phyloP scores from a whole-genome alignment of 2,797 vertebrate genomes.

The Ctenochaetus hawaiiensis region DNA sequence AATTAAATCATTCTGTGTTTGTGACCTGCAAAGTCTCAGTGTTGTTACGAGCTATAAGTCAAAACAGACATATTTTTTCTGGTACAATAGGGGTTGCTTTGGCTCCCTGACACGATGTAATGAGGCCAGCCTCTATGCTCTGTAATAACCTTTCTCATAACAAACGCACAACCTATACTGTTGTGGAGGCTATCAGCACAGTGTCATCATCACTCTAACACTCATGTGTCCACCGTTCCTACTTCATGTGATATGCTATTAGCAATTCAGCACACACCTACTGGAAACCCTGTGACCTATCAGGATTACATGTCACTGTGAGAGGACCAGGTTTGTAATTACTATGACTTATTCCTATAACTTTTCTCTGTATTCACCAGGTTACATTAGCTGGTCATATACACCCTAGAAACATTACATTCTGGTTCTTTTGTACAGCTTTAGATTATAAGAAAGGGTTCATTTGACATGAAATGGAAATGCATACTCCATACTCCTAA shows the following conservation, averaged over 20 bases:
- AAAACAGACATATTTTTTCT: conserved; percentile 14
- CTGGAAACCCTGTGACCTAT: conserved; percentile 44
- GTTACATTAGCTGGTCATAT: neutral
- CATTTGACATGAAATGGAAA: neutral
- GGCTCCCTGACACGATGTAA: conserved; percentile 40
- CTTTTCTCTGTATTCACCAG: conserved; percentile 15
- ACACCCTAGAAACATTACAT: neutral
- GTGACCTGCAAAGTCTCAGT: conserved; percentile 33
- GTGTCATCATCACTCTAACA: conserved; percentile 66
- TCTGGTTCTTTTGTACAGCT: neutral
- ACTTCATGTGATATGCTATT: conserved; percentile 68
- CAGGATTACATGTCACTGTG: conserved; percentile 56
- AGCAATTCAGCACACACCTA: conserved; percentile 52
- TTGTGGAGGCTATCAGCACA: conserved; percentile 55
- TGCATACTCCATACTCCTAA: neutral
- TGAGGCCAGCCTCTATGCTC: conserved; percentile 26
- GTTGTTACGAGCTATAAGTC: conserved; percentile 35
- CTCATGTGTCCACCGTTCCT: conserved; percentile 49
- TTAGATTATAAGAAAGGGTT: neutral
- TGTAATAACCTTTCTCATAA: conserved; percentile 36
- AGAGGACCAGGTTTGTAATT: conserved; percentile 35
- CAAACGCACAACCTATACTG: conserved; percentile 47
- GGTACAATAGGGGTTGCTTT: conserved; percentile 13
- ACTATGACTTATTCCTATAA: conserved; percentile 43
- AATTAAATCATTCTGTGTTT: conserved; percentile 40